Evolutionary conservation across 2,113 vertebrate species (phyloP).

Genomic region (Cyanoderma ruficeps): DNA sequence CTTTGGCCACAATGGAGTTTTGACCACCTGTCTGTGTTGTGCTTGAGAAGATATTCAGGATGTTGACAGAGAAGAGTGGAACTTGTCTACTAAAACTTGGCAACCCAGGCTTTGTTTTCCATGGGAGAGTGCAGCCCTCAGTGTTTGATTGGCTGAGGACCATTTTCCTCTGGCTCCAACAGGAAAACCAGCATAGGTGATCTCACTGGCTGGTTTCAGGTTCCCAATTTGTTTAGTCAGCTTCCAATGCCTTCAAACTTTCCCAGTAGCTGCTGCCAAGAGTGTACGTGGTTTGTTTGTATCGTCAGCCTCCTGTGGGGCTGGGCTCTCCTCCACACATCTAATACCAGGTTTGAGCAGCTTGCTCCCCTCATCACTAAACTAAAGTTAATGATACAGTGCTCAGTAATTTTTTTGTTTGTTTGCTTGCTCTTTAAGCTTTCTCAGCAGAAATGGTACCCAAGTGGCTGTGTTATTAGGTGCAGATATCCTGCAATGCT

Average conservation of each 20-base stretch:
- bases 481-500: background rate
- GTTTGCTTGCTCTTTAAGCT: background rate
- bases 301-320: background rate
- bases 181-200: background rate
- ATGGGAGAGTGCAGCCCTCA: background rate
- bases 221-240: constrained; percentile 12
- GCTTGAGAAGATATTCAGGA: background rate
- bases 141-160: background rate
- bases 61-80: background rate
- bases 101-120: background rate
- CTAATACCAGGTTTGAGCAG: background rate
- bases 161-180: background rate
- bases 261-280: background rate
- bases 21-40: background rate
- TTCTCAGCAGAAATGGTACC: background rate
- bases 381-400: background rate
- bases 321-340: background rate
- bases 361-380: background rate
- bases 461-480: background rate
- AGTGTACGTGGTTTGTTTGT: background rate
- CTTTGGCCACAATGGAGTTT: background rate
- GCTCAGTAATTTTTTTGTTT: background rate
- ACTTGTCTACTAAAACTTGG: background rate
- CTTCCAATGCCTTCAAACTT: background rate
- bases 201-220: background rate